Base-by-base conservation (phyloP, 2,888 invertebrate genomes). In the Philopedon plagiatum region DNA sequence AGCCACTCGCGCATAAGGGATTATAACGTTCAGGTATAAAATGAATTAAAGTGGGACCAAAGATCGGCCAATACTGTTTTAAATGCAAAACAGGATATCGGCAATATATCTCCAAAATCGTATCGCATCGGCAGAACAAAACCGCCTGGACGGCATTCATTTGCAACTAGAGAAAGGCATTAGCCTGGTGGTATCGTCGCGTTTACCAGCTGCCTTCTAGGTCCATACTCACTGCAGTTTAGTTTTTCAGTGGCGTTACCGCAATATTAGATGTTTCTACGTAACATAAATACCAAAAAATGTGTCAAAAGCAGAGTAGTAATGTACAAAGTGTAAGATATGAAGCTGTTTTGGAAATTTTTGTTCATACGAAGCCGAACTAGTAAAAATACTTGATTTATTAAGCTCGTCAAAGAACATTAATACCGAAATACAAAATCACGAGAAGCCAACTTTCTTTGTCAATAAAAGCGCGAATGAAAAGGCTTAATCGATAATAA, bases 61-160 rank as follows among this genome's bases (percentile, higher is more conserved):
- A 29, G 26, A 46, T 26, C 61, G 46, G 15, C 44, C 44, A 46
- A 44, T 61, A 41, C 46, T 46, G 61, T 32, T 44, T 44, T 46
- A 61, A 44, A 44, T 61, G 61, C 61, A 54, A 54, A 54, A 54
- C 29, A 54, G 49, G 46, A 34, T 49, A 49, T 49, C 21, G 49
- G 34, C 62, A 46, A 62, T 62, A 62, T 29, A 62, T 60, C 68
- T 61, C 44, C 67, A 68, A 67, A 68, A 64, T 68, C 41, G 65
- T 41, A 54, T 41, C 32, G 65, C 18, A 41, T 56, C 57, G 41
- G 57, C 66, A 23, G 49, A 41, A 58, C 34, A 41, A 66, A 66
- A 66, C 51, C 11, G 19, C 21, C 64, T 37, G 58, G 39, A 26
- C 41, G 39, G 58, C 26, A 37, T 58, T 63, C 54, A 63, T 65